phyloP scores from a whole-genome alignment of 1,140 invertebrate genomes.

The Sycophaga agraensis region DNA sequence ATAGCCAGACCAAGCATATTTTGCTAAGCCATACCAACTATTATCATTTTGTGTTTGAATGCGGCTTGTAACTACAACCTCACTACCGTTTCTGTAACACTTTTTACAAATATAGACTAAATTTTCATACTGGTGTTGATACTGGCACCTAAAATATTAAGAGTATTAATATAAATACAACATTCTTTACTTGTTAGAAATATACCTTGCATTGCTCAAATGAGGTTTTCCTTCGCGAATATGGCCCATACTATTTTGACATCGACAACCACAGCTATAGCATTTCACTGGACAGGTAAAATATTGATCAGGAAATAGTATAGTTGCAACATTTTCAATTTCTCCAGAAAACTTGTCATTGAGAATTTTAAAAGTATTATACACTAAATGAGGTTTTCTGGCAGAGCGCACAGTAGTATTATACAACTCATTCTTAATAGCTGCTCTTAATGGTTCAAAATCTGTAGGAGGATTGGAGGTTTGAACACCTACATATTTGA shows the following conservation, averaged over 20 bases:
- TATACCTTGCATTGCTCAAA: slow-evolving; percentile 56
- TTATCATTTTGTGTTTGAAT: slow-evolving; percentile 66
- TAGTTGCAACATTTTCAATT: slow-evolving; percentile 63
- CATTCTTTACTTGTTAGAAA: no score
- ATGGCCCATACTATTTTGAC: slow-evolving; percentile 78
- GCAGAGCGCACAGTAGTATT: slow-evolving; percentile 71
- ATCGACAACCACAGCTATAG: slow-evolving; percentile 72
- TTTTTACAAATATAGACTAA: slow-evolving; percentile 73
- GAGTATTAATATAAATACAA: no score
- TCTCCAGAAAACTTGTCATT: slow-evolving; percentile 78
- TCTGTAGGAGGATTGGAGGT: slow-evolving; percentile 60
- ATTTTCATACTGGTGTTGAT: slow-evolving; percentile 81
- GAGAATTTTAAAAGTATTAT: slow-evolving; percentile 68
- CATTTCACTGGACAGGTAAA: slow-evolving; percentile 77
- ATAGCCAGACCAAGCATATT: slow-evolving; percentile 81
- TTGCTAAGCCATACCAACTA: slow-evolving; percentile 72
- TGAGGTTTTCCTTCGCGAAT: slow-evolving; percentile 69
- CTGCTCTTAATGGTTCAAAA: slow-evolving; percentile 55
- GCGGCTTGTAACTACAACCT: slow-evolving; percentile 64
- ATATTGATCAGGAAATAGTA: slow-evolving; percentile 78
- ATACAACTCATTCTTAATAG: slow-evolving; percentile 61
- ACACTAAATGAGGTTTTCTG: slow-evolving; percentile 67
- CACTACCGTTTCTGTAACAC: slow-evolving; percentile 63
- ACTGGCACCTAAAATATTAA: slow-evolving; percentile 59
- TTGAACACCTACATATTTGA: slow-evolving; percentile 71